Evolutionary conservation across 2,888 invertebrate genomes (phyloP).

Genomic region (Caenorhabditis doughertyi): DNA sequence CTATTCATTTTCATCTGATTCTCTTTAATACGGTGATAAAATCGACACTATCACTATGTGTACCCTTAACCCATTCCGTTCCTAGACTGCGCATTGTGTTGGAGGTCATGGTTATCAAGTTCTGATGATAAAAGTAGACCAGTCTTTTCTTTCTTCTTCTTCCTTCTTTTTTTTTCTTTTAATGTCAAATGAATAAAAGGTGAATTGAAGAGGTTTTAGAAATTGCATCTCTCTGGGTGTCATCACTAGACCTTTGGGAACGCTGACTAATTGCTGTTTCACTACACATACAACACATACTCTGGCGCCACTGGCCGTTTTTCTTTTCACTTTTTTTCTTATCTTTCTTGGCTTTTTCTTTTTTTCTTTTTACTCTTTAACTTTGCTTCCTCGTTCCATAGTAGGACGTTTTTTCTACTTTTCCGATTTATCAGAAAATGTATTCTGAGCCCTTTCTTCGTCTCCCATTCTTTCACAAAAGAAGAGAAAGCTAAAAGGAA

Average conservation of each 20-base stretch:
- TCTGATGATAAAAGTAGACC: slow-evolving; percentile 52
- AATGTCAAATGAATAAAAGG: neutral
- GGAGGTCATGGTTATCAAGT: slow-evolving; percentile 63
- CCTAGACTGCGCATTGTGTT: slow-evolving; percentile 33
- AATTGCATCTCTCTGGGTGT: slow-evolving; percentile 39
- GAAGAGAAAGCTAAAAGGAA: slow-evolving; percentile 18
- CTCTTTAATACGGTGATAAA: slow-evolving; percentile 58
- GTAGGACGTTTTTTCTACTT: slow-evolving; percentile 8
- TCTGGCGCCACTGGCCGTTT: slow-evolving; percentile 25
- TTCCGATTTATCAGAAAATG: slow-evolving; percentile 49
- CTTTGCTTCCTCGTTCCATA: slow-evolving; percentile 3
- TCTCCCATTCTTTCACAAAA: slow-evolving; percentile 5
- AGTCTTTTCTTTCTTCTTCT: slow-evolving; percentile 21
- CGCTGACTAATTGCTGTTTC: slow-evolving; percentile 67
- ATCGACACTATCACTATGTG: slow-evolving; percentile 42
- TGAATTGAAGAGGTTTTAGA: slow-evolving; percentile 19
- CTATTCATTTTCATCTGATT: slow-evolving; percentile 44
- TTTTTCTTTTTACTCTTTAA: slow-evolving; percentile 10
- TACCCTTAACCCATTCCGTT: slow-evolving; percentile 1
- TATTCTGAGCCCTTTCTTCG: slow-evolving; percentile 38
- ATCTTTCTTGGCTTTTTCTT: slow-evolving; percentile 7
- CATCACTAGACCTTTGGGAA: slow-evolving; percentile 67
- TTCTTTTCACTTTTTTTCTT: slow-evolving; percentile 35
- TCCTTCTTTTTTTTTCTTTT: slow-evolving; percentile 4
- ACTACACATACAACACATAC: slow-evolving; percentile 42